Evolutionary conservation across 2,888 invertebrate species (phyloP), one percentile per base, ranked within the genome.

Genomic region (Monoplex corrugatus): DNA sequence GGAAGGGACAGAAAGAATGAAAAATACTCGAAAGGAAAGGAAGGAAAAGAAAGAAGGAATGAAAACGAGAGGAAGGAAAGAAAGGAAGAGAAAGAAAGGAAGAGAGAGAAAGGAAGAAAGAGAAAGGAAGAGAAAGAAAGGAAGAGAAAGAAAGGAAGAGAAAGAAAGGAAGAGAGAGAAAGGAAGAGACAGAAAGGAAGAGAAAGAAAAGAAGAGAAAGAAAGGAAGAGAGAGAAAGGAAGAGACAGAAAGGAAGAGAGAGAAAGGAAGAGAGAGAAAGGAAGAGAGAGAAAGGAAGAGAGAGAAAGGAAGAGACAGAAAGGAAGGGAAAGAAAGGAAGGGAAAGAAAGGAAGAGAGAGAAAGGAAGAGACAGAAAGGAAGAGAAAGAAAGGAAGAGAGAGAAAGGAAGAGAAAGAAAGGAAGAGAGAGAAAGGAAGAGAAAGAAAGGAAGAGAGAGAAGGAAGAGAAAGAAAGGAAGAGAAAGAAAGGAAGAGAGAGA

Each of bases 401-500:
- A 40, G 38, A 43, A 40, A 38, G 3, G 19, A 23, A 23, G 80
- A 40, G 0, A 80, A 23, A 38, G 43, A 43, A 23, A 43, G 40
- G 10, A 40, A 38, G 43, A 40, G 80, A 38, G 40, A 43, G 38
- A 23, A 3, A 43, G 23, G 40, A 19, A 80, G 43, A 43, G 43
- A 38, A 5, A 80, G 57, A 28, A 57, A 28, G n/a, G n/a, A n/a
- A n/a, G n/a, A n/a, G n/a, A n/a, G n/a, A n/a, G n/a, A 40, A 40
- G 28, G 13, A 43, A 8, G 16, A 43, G 82, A 43, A 19, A 57
- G 57, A 43, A 43, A 43, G 40, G 40, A 43, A 82, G 82, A 82
- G 44, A 82, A 43, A n/a, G 38, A 82, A 43, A 43, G n/a, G 40
- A 38, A 43, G 82, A 82, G 82, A 82, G 82, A 43, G 82, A 38